Evolutionary conservation across 2,888 invertebrate species (phyloP).

Genomic region (Agrotis exclamationis): DNA sequence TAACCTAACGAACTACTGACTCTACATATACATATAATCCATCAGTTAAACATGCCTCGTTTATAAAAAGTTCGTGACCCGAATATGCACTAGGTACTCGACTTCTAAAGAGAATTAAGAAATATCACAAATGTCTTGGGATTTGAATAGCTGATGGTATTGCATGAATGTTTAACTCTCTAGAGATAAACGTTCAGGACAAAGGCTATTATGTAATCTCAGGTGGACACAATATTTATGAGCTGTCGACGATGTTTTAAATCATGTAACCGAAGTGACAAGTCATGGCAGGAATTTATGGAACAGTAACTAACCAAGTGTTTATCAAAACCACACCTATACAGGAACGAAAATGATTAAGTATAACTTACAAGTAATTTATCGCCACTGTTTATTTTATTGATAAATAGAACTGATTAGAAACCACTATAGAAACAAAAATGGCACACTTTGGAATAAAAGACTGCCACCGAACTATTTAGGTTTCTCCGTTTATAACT

Average conservation of each 20-base stretch:
- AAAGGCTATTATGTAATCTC: conserved; percentile 71
- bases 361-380: conserved; percentile 14
- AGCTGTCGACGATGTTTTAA: conserved; percentile 39
- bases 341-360: conserved; percentile 49
- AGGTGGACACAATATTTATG: conserved; percentile 42
- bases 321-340: conserved; percentile 57
- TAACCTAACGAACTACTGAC: background rate
- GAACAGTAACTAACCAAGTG: conserved; percentile 29
- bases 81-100: conserved; percentile 16
- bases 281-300: conserved; percentile 33
- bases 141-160: conserved; percentile 50
- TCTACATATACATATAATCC: conserved; percentile 19
- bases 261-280: conserved; percentile 42
- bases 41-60: conserved; percentile 22
- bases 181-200: conserved; percentile 70
- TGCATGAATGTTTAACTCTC: conserved; percentile 44
- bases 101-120: conserved; percentile 42
- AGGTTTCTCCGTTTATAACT: no score
- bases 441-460: conserved; percentile 2
- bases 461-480: background rate
- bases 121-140: conserved; percentile 48
- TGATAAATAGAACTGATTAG: conserved; percentile 51
- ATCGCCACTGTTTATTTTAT: conserved; percentile 55
- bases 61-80: conserved; percentile 35
- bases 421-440: conserved; percentile 2